A percentile compares a stretch with the other conserved stretches of the same genome.
These are phyloP conservation scores for Nautilus pompilius DNA, from an alignment of 1,140 invertebrate genomes.

Conservation along the genomic window DNA sequence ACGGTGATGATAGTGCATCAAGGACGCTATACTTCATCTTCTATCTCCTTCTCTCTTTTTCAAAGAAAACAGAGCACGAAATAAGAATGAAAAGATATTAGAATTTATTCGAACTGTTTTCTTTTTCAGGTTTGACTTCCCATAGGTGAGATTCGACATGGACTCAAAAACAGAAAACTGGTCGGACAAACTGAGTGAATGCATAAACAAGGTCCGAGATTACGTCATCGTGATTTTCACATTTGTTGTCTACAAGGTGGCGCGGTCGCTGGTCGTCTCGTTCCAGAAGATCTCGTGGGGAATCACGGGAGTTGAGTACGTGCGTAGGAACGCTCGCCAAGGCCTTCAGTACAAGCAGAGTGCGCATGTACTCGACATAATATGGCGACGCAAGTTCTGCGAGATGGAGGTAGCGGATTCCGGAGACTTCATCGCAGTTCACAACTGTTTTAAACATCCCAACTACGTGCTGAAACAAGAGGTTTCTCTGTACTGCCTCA, in stretches of 20 bases:
- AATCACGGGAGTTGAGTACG: conserved; percentile 42
- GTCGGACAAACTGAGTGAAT: conserved; percentile 41
- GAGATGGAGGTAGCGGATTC: conserved; percentile 33
- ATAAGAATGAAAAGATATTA: no score
- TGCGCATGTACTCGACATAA: conserved; percentile 44
- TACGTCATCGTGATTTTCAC: conserved; percentile 32
- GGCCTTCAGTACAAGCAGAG: conserved; percentile 45
- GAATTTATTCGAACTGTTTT: no score
- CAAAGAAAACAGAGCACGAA: no score
- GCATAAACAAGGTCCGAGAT: conserved; percentile 37
- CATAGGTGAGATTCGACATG: no score
- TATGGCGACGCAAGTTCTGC: conserved; percentile 42
- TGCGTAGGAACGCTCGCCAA: conserved; percentile 34
- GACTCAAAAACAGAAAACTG: conserved; percentile 28
- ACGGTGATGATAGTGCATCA: no score
- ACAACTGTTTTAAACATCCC: conserved; percentile 45
- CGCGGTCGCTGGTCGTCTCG: conserved; percentile 33
- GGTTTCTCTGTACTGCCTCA: conserved; percentile 43
- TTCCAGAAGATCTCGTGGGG: conserved; percentile 48
- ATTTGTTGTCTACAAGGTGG: conserved; percentile 32
- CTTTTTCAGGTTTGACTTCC: no score
- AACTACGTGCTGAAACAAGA: conserved; percentile 42
- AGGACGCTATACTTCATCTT: no score
- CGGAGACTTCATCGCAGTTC: conserved; percentile 42
- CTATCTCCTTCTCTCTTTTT: no score